phyloP scores from a whole-genome alignment of 2,113 vertebrate species.

The Perca flavescens region DNA sequence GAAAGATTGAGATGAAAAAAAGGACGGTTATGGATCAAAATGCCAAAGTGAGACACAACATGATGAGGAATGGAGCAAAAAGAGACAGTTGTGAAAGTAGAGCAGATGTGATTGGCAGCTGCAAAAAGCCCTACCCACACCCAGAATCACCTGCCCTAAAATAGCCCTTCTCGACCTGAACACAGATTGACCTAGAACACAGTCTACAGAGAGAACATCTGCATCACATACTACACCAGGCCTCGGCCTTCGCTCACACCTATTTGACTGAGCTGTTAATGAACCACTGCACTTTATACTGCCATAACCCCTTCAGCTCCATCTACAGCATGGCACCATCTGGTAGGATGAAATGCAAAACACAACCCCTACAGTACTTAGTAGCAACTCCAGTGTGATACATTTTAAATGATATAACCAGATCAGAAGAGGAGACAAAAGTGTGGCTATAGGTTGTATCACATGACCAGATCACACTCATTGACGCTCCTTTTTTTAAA shows the following conservation, averaged over 20 bases:
- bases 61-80: constrained; percentile 16
- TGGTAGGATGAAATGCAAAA: constrained; percentile 52
- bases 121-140: constrained; percentile 65
- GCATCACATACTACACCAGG: constrained; percentile 59
- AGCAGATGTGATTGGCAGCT: constrained; percentile 76
- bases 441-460: constrained; percentile 23
- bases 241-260: constrained; percentile 52
- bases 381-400: constrained; percentile 17
- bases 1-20: not conserved
- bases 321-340: constrained; percentile 41
- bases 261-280: constrained; percentile 55
- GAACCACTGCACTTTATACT: constrained; percentile 49
- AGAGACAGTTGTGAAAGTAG: constrained; percentile 48
- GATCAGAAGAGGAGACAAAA: constrained; percentile 19
- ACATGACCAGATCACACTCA: constrained; percentile 4
- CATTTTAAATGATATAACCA: constrained; percentile 40
- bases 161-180: constrained; percentile 73
- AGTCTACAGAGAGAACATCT: constrained; percentile 76
- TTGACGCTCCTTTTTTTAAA: constrained; percentile 21
- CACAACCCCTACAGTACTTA: constrained; percentile 6
- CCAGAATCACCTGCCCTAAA: constrained; percentile 74
- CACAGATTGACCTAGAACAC: constrained; percentile 80
- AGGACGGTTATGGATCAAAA: constrained; percentile 2
- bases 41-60: constrained; percentile 16
- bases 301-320: constrained; percentile 43